Evolutionary conservation across 1,140 invertebrate genomes (phyloP).

Genomic region (Nixonia krombeini): DNA sequence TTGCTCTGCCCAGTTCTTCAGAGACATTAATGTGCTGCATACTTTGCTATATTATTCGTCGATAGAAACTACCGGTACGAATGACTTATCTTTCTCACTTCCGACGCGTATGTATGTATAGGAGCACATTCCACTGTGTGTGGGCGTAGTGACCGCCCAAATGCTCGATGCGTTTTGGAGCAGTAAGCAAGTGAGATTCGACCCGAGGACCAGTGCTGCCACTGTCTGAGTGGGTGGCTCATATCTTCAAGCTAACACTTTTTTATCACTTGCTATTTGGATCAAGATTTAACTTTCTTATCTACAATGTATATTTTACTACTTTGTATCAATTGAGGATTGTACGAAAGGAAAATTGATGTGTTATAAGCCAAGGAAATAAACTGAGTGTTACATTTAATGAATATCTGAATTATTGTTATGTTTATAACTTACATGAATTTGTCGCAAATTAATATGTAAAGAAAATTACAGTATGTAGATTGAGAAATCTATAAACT

Average conservation of each 20-base stretch:
- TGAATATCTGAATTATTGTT: too few relatives aligned
- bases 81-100: background rate
- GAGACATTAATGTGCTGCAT: background rate
- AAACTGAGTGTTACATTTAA: too few relatives aligned
- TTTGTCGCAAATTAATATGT: too few relatives aligned
- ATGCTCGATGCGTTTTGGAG: conserved; percentile 1
- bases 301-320: background rate
- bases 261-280: too few relatives aligned
- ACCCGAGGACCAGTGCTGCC: background rate
- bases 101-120: background rate
- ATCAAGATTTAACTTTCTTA: background rate
- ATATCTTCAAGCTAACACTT: too few relatives aligned
- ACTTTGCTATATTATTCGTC: background rate
- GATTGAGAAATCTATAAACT: too few relatives aligned
- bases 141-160: conserved; percentile 1
- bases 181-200: conserved; percentile 3
- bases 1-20: background rate
- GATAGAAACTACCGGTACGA: background rate
- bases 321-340: too few relatives aligned
- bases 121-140: background rate
- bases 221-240: conserved; percentile 2
- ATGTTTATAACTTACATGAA: too few relatives aligned
- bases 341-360: too few relatives aligned
- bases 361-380: too few relatives aligned
- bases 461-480: too few relatives aligned